Percentiles rank a stretch among this genome's conserved stretches.
Conservation (phyloP, 2,888 invertebrate genomes). For the Odontothrips loti region DNA sequence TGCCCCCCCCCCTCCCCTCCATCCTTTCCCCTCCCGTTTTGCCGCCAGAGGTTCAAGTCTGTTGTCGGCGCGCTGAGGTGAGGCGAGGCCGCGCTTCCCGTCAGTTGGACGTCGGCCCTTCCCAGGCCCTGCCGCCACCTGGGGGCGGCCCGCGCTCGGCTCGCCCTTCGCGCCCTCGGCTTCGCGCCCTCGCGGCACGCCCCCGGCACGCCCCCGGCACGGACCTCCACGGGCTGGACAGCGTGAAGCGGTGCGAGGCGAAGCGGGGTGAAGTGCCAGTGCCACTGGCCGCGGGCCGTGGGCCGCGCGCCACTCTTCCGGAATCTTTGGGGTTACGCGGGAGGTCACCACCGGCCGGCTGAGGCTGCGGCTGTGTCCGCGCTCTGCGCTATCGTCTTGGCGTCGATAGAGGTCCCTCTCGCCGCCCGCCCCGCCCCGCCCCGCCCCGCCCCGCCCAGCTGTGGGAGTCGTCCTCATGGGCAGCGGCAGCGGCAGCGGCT, state of each 20-base stretch:
- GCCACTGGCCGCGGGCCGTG: too few relatives aligned
- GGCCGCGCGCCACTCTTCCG: too few relatives aligned
- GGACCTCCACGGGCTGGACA: too few relatives aligned
- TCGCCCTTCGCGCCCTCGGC: not conserved
- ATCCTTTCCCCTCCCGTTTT: not conserved
- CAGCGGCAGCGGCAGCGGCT: not conserved
- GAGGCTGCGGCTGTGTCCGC: not conserved
- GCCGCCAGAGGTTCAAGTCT: not conserved
- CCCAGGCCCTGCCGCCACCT: too few relatives aligned
- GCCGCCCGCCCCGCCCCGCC: not conserved
- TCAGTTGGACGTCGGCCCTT: not conserved
- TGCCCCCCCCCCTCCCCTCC: not conserved
- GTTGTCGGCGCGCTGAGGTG: not conserved
- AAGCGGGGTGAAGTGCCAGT: too few relatives aligned
- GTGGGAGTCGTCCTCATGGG: not conserved
- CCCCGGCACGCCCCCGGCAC: too few relatives aligned
- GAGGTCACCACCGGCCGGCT: too few relatives aligned
- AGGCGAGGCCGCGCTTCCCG: not conserved
- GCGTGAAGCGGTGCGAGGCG: too few relatives aligned
- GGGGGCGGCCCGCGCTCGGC: not conserved
- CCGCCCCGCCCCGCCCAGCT: too few relatives aligned
- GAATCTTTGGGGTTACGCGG: not conserved
- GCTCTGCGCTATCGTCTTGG: not conserved
- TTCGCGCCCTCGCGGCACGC: not conserved
- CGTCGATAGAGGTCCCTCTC: not conserved